phyloP scores from a whole-genome alignment of 2,113 vertebrate species.

The Archilochus colubris region DNA sequence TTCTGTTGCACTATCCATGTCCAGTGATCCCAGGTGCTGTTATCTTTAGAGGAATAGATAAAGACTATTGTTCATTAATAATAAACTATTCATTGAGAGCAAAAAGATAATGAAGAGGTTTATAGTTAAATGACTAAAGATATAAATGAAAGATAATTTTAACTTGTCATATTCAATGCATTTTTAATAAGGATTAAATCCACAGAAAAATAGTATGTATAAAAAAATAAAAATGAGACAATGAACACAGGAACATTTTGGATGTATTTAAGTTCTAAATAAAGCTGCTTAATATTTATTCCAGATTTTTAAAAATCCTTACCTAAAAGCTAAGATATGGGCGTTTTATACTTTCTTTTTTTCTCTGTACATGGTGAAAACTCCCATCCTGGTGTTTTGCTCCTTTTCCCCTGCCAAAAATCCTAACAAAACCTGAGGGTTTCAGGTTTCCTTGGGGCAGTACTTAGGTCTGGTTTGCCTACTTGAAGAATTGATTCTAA shows the following conservation, averaged over 20 bases:
- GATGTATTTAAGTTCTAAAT: background rate
- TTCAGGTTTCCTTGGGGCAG: background rate
- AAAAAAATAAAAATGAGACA: background rate
- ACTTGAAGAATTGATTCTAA: background rate
- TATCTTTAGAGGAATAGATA: background rate
- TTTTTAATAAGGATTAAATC: background rate
- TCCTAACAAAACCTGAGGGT: background rate
- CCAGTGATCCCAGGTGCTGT: background rate
- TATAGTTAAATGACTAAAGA: background rate
- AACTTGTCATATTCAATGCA: background rate
- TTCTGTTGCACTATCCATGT: background rate
- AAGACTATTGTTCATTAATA: constrained; percentile 4
- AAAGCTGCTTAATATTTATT: background rate
- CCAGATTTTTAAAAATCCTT: background rate
- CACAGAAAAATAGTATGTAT: background rate
- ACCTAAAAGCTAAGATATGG: background rate
- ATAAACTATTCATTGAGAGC: background rate
- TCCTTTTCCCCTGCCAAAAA: background rate
- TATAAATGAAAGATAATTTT: background rate
- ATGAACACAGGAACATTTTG: background rate
- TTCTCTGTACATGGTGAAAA: background rate
- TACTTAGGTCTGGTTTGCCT: background rate
- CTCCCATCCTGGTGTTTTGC: background rate
- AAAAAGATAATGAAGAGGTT: constrained; percentile 31
- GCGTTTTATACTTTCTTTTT: background rate